Evolutionary conservation across 2,113 vertebrate species (phyloP), one percentile per base, ranked within the genome.

Genomic region (Leucoraja erinaceus): DNA sequence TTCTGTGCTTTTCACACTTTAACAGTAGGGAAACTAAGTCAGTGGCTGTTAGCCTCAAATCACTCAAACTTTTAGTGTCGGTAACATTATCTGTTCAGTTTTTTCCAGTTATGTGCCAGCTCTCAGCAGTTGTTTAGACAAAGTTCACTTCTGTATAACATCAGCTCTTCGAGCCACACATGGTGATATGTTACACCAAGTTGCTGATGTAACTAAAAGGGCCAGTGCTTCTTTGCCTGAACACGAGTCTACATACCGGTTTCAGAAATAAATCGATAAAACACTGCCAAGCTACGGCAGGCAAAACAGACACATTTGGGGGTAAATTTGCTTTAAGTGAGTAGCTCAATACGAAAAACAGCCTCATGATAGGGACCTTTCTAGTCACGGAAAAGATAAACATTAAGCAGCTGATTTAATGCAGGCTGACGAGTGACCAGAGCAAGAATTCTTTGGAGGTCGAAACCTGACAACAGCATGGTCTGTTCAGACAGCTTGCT

Each of bases 71-170:
- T 72, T 91, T 33, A 74, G 90, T 91, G 68, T 20, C 38, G 70
- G 90, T 90, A 90, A 90, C 28, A 68, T 38, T 90, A 68, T 90
- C 86, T 38, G 61, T 54, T 18, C 90, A 72, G 90, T 14, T 28
- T 47, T 91, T 68, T 91, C 90, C 68, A 91, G 90, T 70, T 91
- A 22, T 91, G 38, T 54, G 22, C 20, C 90, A 74, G 68, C 90
- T 91, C 66, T 72, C 90, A 72, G 90, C 33, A 72, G 90, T 91
- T 91, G 68, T 91, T 91, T 91, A 70, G 90, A 91, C 68, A 91
- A 91, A 74, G 33, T 72, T 72, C 31, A 3, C 90, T 91, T 33
- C 86, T 91, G 90, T 28, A 22, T 28, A 25, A 47, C 54, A 38
- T 72, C 90, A 72, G 38, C 20, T 91, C 68, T 70, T 72, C 33